Base-by-base conservation (phyloP, 1,140 invertebrate genomes). In the Dryas iulia region DNA sequence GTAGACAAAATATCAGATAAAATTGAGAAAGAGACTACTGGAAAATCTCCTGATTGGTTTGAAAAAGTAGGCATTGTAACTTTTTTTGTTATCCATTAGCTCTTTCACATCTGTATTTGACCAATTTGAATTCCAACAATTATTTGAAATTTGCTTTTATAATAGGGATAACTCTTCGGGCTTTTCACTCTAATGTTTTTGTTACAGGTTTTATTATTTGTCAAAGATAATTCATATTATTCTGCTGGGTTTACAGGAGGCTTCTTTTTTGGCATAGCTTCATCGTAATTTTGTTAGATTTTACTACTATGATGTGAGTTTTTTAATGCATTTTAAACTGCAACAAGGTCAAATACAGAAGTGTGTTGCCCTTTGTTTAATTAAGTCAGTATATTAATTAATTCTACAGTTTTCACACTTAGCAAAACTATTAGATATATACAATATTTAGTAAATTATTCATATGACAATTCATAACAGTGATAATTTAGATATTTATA, bases 181-280 rank as follows among this genome's bases (percentile, higher is more conserved):
- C 14, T 47, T 56, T 76, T 76, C 62, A 72, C 73, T 64, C 53
- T 58, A 64, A 77, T 33, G 47, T 76, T 86, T 89, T 90, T 94
- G 92, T 95, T 96, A 70, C 94, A 97, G 96, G 94, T 95, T 84
- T 92, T 94, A 82, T 89, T 92, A 86, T 96, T 96, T 94, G 94
- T 95, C 86, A 93, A 93, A 92, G 92, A 94, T 82, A 97, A 97
- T 92, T 93, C 95, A 70, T 95, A 95, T 90, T 93, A 96, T 84
- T 95, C 96, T 67, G 94, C 95, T 84, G 96, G 96, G 88, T 98
- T 97, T 94, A 92, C 95, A 89, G 96, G 96, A 86, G 97, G 97
- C 86, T 96, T 97, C 91, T 94, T 97, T 78, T 94, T 97, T 88
- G 96, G 96, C 76, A 92, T 97, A 84, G 95, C 95, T 67, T 86